Base-by-base conservation (phyloP, 1,140 invertebrate species). In the Parapsyche elsis region DNA sequence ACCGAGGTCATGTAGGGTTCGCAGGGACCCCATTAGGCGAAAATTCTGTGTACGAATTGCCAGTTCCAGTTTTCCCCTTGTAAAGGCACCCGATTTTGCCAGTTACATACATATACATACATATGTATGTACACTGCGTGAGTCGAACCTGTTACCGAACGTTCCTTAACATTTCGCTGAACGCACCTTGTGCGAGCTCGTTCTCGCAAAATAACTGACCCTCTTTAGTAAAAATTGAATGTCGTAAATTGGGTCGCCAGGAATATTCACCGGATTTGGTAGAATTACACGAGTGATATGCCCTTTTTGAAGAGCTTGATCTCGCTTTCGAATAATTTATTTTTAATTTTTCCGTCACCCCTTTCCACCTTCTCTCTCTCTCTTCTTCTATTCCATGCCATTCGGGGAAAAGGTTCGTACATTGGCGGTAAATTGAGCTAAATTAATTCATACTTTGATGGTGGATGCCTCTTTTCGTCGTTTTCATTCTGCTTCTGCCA, bases 21-120 rank as follows among this genome's bases (percentile, higher is more conserved):
- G 73, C 19, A 53, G n/a, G 57, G 45, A 30, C 49, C 46, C 76
- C 76, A 77, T 77, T 77, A 77, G 57, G 76, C 30, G 49, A 21
- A 77, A 77, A 77, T 64, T 77, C 59, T 77, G 76, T 61, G 64
- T 64, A 77, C 49, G 76, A 64, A 77, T 77, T 26, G 76, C 44
- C 76, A n/a, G 21, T 26, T n/a, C 57, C 53, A 21, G 19, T 45
- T 45, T 67, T 30, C 14, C 24, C 23, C n/a, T 16, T 45, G 16
- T 49, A 26, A 49, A n/a, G 5, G 46, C 46, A 53, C 21, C 16
- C 71, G 45, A 5, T 38, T 38, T 38, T 38, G 1, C 30, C 30
- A 38, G 2, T 7, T 4, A 38, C 30, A 38, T 38, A 38, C 7
- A 38, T 38, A 38, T 38, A 38, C 7, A 38, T 38, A 38, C 5